Percentiles rank a stretch among this genome's conserved stretches.
These are phyloP conservation scores for Anolis sagrei DNA, from an alignment of 2,113 vertebrate genomes.

Conservation along the genomic window DNA sequence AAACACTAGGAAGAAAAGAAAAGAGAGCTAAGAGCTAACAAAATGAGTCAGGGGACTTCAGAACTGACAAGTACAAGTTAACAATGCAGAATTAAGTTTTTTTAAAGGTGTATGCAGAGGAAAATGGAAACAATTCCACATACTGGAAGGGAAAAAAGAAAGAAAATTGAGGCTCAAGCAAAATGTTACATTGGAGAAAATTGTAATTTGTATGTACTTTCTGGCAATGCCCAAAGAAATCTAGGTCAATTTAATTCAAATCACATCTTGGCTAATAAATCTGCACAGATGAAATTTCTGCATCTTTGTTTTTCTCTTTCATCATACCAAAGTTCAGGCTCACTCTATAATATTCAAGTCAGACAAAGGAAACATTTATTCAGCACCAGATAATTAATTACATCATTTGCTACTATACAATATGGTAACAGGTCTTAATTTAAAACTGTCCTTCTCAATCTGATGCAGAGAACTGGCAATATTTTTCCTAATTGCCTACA, in stretches of 20 bases:
- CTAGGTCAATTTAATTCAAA: neutral
- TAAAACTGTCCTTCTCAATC: too few relatives aligned
- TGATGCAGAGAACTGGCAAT: too few relatives aligned
- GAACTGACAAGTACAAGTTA: too few relatives aligned
- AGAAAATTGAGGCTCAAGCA: too few relatives aligned
- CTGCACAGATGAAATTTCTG: neutral
- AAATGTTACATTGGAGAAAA: too few relatives aligned
- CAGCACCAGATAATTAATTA: neutral
- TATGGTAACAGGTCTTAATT: neutral
- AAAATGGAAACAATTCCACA: too few relatives aligned
- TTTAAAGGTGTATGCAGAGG: too few relatives aligned
- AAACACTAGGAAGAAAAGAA: neutral
- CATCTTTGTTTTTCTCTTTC: neutral
- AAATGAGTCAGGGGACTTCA: too few relatives aligned
- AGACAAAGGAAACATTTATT: neutral
- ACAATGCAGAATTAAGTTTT: too few relatives aligned
- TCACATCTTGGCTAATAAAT: neutral
- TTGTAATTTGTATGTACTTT: neutral
- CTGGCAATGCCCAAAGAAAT: neutral
- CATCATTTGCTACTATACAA: neutral
- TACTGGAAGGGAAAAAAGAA: too few relatives aligned
- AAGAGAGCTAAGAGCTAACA: too few relatives aligned
- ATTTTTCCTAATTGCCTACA: too few relatives aligned
- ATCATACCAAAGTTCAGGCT: neutral
- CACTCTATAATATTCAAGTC: neutral